phyloP scores from a whole-genome alignment of 2,797 vertebrate species.

The Selene dorsalis region DNA sequence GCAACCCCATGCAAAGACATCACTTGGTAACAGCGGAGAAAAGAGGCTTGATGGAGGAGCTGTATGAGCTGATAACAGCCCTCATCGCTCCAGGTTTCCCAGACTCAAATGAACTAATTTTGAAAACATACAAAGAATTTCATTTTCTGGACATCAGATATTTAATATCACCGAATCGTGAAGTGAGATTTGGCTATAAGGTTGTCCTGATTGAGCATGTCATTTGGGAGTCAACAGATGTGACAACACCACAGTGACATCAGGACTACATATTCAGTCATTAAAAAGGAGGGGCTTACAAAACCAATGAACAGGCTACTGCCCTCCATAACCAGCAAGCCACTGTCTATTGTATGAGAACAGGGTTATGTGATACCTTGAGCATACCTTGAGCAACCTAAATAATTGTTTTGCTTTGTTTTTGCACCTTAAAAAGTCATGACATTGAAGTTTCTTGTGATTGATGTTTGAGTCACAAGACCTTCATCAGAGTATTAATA shows the following conservation, averaged over 20 bases:
- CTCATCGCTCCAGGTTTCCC: slow-evolving; percentile 1
- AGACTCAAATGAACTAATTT: background rate
- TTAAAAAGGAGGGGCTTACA: background rate
- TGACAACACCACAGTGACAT: slow-evolving; percentile 3
- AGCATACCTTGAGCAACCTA: background rate
- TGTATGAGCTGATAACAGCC: slow-evolving; percentile 33
- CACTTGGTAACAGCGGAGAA: slow-evolving; percentile 32
- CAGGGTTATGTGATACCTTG: background rate
- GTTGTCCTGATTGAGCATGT: background rate
- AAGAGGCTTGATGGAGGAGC: slow-evolving; percentile 3
- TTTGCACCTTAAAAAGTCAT: background rate
- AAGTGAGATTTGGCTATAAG: background rate
- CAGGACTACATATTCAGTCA: background rate
- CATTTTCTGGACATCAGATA: background rate
- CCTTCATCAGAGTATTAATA: too few relatives aligned
- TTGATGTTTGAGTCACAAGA: too few relatives aligned
- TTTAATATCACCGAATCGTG: background rate
- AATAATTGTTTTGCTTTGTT: background rate
- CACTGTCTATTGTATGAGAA: background rate
- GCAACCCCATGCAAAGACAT: slow-evolving; percentile 71
- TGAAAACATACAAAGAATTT: background rate
- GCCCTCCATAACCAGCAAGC: background rate
- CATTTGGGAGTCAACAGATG: background rate
- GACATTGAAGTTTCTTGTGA: too few relatives aligned
- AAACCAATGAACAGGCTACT: background rate